Percentiles rank a stretch among this genome's conserved stretches.
These are phyloP conservation scores for Pyrgus malvae DNA, from an alignment of 2,888 invertebrate species.

Conservation along the genomic window DNA sequence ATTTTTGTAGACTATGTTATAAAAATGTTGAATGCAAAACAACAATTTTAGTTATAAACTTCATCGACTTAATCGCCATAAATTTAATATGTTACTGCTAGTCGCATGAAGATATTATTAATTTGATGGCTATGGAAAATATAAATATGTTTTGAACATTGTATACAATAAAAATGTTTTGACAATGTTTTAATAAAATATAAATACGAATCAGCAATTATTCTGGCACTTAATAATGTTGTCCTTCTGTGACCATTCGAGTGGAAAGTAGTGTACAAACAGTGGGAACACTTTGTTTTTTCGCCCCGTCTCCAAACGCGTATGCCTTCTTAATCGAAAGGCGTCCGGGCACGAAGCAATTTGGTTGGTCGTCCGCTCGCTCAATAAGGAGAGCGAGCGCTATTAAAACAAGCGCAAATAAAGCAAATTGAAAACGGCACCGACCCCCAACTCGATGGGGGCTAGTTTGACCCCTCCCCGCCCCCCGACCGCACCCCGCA, in stretches of 20 bases:
- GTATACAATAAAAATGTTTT: too few species aligned
- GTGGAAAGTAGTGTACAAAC: slow-evolving; percentile 35
- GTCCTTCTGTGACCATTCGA: slow-evolving; percentile 27
- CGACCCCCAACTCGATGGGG: slow-evolving; percentile 51
- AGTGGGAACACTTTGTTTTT: slow-evolving; percentile 58
- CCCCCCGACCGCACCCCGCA: slow-evolving; percentile 49
- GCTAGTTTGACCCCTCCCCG: slow-evolving; percentile 44
- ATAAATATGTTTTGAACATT: too few species aligned
- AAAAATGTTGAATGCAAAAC: too few species aligned
- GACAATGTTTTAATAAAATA: neutral
- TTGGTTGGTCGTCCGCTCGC: slow-evolving; percentile 69
- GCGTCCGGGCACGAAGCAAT: slow-evolving; percentile 78
- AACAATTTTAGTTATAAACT: too few species aligned
- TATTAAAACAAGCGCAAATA: slow-evolving; percentile 81
- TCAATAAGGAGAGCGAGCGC: slow-evolving; percentile 77
- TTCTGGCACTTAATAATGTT: neutral
- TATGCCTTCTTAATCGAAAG: slow-evolving; percentile 73
- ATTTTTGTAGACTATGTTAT: too few species aligned
- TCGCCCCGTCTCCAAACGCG: slow-evolving; percentile 50
- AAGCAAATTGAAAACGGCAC: slow-evolving; percentile 80
- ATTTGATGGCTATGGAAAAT: too few species aligned
- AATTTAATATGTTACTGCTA: too few species aligned
- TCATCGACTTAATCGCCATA: too few species aligned
- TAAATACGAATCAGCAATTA: slow-evolving; percentile 1
- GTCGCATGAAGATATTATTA: too few species aligned